Evolutionary conservation across 2,797 vertebrate genomes (phyloP).

Genomic region (Alca torda): DNA sequence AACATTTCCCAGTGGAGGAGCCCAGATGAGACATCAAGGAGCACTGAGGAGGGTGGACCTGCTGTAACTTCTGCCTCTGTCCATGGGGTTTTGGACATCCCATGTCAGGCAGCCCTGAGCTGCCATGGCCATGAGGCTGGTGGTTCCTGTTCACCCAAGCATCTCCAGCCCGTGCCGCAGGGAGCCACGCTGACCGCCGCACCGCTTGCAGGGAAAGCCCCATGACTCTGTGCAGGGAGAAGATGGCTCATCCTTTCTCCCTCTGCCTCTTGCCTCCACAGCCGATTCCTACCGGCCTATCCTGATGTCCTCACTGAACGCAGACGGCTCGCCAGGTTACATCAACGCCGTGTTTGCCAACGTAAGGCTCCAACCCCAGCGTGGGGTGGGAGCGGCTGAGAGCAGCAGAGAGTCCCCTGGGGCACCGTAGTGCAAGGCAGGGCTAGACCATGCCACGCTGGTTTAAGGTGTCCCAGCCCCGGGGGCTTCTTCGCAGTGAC

Average conservation of each 20-base stretch:
- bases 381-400: fast-evolving
- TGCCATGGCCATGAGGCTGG: neutral
- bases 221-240: too few species aligned
- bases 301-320: slow-evolving; percentile 43
- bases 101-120: neutral
- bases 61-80: neutral
- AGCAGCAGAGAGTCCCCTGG: neutral
- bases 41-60: neutral
- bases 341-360: slow-evolving; percentile 64
- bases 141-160: neutral
- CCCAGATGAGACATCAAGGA: neutral
- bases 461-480: neutral
- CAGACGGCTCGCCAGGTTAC: slow-evolving; percentile 43
- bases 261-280: neutral
- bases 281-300: slow-evolving; percentile 59
- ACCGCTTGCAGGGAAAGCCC: neutral
- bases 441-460: neutral
- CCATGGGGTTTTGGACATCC: neutral
- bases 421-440: neutral
- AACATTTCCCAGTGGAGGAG: neutral
- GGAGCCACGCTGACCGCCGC: neutral
- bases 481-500: neutral
- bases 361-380: neutral
- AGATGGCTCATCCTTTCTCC: neutral
- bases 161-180: fast-evolving